Percentiles rank a stretch among this genome's conserved stretches.
These are phyloP conservation scores for Aspiorhynchus laticeps DNA, from an alignment of 2,113 vertebrate genomes.

Conservation along the genomic window DNA sequence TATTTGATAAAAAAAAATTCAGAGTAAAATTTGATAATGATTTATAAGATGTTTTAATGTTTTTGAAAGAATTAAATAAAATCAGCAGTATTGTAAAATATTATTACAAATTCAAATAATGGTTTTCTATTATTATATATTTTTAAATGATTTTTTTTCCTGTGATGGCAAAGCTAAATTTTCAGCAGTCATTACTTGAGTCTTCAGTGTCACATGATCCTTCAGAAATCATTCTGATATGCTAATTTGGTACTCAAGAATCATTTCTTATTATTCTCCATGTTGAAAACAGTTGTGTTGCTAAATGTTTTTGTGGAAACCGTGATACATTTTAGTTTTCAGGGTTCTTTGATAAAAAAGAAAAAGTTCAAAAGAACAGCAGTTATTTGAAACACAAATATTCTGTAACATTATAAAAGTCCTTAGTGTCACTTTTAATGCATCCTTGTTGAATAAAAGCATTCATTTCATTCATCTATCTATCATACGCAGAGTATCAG, in stretches of 20 bases:
- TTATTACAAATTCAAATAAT: background rate
- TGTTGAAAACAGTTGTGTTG: background rate
- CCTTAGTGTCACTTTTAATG: background rate
- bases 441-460: background rate
- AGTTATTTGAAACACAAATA: background rate
- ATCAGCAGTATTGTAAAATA: background rate
- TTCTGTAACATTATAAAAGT: background rate
- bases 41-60: background rate
- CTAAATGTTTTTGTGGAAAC: background rate
- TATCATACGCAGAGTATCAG: background rate
- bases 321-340: background rate
- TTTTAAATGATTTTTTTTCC: background rate
- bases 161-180: background rate
- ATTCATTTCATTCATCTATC: background rate
- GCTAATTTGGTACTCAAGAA: background rate
- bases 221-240: background rate
- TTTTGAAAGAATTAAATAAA: background rate
- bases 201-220: background rate
- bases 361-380: no score
- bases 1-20: background rate
- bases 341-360: background rate
- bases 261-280: background rate
- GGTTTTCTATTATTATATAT: no score
- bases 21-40: background rate
- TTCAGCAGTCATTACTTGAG: background rate